These are phyloP conservation scores for Coecobrya sp. DNA, from an alignment of 2,888 invertebrate genomes.

Conservation along the genomic window DNA sequence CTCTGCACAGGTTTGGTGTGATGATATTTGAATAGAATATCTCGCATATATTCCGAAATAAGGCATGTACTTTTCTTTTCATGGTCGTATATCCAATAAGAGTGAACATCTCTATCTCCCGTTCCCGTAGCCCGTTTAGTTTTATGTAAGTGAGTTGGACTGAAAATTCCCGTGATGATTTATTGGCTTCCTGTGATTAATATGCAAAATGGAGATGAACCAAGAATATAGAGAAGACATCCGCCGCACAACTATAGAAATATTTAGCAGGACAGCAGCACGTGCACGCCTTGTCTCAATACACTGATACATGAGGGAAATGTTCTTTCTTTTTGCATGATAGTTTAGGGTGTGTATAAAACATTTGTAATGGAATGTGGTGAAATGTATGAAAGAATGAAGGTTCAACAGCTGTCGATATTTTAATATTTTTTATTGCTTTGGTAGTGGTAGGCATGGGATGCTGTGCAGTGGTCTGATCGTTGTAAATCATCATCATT, in stretches of 20 bases:
- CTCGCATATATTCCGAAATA: too few relatives aligned
- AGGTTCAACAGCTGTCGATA: conserved; percentile 32
- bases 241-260: background rate
- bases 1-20: too few relatives aligned
- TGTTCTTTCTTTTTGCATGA: background rate
- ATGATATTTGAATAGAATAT: too few relatives aligned
- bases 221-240: background rate
- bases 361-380: too few relatives aligned
- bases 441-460: too few relatives aligned
- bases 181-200: conserved; percentile 75
- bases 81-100: background rate
- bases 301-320: background rate
- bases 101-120: background rate
- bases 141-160: background rate
- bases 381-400: too few relatives aligned
- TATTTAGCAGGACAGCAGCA: background rate
- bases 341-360: too few relatives aligned
- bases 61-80: background rate
- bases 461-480: too few relatives aligned
- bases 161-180: conserved; percentile 70
- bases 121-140: background rate
- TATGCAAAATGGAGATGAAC: conserved; percentile 49
- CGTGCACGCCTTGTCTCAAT: background rate
- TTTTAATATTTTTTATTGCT: conserved; percentile 39
- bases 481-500: too few relatives aligned